Conservation (phyloP, 2,113 vertebrate genomes). For the Spermophilus dauricus region DNA sequence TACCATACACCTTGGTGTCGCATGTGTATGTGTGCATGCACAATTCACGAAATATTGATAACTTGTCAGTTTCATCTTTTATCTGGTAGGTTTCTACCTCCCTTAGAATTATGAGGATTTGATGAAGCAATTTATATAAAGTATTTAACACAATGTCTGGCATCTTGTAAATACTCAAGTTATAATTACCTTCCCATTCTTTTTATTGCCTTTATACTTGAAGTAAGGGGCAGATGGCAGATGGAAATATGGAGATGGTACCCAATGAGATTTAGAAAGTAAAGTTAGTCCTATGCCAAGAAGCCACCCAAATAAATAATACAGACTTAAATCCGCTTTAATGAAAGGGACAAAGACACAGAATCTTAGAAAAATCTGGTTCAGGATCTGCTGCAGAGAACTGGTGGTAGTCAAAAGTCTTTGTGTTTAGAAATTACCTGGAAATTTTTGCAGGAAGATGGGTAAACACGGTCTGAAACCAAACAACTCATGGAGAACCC, state of each 20-base stretch:
- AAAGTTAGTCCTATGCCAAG: neutral
- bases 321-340: neutral
- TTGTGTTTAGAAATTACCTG: slow-evolving; percentile 28
- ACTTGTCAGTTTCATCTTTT: neutral
- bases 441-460: neutral
- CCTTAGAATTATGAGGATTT: neutral
- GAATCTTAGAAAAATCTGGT: neutral
- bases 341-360: neutral
- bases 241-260: neutral
- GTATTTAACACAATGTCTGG: neutral
- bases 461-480: neutral
- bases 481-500: neutral
- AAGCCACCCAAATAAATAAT: neutral
- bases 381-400: neutral
- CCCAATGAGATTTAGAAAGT: neutral
- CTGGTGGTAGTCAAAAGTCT: neutral
- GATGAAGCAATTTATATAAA: neutral
- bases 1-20: neutral
- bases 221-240: neutral
- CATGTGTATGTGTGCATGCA: neutral
- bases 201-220: slow-evolving; percentile 11
- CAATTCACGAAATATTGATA: neutral
- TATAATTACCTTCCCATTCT: neutral
- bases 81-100: neutral
- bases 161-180: neutral